Evolutionary conservation across 2,113 vertebrate species (phyloP).

Genomic region (Varanus salvator): DNA sequence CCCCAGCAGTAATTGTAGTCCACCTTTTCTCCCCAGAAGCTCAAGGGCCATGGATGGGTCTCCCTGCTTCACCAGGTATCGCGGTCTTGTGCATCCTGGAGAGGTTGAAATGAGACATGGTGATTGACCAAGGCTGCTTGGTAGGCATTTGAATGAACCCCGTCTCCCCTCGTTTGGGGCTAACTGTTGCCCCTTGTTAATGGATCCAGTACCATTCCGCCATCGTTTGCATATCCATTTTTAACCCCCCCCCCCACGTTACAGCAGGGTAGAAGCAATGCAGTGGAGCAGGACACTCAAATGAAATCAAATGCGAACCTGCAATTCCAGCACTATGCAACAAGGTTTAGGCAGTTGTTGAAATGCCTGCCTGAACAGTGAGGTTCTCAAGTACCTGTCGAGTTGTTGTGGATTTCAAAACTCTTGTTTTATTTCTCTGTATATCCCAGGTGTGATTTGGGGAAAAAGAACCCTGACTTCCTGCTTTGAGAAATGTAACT

Average conservation of each 20-base stretch:
- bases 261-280: background rate
- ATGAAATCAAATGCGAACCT: background rate
- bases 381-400: background rate
- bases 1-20: background rate
- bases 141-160: background rate
- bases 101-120: background rate
- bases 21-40: background rate
- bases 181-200: background rate
- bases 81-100: background rate
- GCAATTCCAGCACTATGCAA: background rate
- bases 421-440: background rate
- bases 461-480: background rate
- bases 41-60: no score
- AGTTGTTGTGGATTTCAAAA: background rate
- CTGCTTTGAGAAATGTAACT: background rate
- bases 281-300: background rate
- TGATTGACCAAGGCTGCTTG: background rate
- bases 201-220: background rate
- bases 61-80: background rate
- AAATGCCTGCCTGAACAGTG: background rate
- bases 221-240: background rate
- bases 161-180: background rate
- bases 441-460: background rate
- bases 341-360: no score
- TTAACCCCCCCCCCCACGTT: background rate